Conservation (phyloP, 2,797 vertebrate genomes). For the Megaceryle alcyon region DNA sequence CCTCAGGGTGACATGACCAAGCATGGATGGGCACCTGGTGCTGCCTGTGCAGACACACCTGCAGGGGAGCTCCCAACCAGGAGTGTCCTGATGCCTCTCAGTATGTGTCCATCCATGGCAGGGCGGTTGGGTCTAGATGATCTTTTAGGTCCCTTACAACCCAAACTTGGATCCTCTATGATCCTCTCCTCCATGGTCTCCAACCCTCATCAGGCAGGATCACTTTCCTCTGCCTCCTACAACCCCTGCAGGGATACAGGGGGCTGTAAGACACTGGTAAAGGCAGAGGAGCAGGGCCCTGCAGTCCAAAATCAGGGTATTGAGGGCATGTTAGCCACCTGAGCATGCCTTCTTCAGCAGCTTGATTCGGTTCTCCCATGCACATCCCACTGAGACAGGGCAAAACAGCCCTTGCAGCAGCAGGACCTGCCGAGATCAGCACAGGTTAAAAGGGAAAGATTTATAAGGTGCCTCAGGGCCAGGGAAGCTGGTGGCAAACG, state of each 20-base stretch:
- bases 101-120: neutral
- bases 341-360: neutral
- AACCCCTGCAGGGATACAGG: neutral
- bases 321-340: accelerated
- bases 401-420: neutral
- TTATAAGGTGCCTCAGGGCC: neutral
- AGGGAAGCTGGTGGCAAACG: neutral
- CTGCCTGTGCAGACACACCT: neutral
- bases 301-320: neutral
- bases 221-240: accelerated
- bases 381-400: accelerated
- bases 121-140: neutral
- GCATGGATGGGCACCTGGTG: neutral
- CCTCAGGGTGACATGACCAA: neutral
- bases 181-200: neutral
- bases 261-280: too few relatives aligned
- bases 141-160: neutral
- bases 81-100: neutral
- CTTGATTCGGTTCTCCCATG: neutral
- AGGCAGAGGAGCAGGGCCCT: neutral
- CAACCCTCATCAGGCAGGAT: neutral
- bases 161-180: neutral
- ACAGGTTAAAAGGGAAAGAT: neutral
- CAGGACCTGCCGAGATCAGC: accelerated
- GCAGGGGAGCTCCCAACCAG: neutral